These are phyloP conservation scores for Nebria brevicollis DNA, from an alignment of 2,888 invertebrate genomes.

Conservation along the genomic window DNA sequence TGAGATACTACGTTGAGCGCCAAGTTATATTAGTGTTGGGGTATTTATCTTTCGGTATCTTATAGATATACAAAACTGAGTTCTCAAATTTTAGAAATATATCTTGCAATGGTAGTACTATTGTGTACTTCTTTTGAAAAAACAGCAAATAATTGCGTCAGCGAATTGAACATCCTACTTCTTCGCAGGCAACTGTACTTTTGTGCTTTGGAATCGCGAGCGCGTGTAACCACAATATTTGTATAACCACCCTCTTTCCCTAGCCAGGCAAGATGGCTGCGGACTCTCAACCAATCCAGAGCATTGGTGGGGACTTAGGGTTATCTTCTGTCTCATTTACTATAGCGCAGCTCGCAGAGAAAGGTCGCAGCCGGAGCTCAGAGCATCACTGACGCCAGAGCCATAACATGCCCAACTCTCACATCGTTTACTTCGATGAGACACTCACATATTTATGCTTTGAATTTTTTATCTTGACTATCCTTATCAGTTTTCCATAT, in stretches of 20 bases:
- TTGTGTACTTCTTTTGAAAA: not conserved
- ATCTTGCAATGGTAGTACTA: not conserved
- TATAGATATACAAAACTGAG: no score
- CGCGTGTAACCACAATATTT: not conserved
- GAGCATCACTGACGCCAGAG: not conserved
- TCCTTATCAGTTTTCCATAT: no score
- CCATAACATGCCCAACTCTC: no score
- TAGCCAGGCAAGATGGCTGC: not conserved
- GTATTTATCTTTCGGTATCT: no score
- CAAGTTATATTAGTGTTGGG: no score
- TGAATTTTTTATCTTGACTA: no score
- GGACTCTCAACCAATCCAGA: not conserved
- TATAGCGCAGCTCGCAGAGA: not conserved
- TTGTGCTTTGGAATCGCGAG: not conserved
- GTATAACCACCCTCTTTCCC: not conserved
- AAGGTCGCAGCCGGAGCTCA: not conserved
- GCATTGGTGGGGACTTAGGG: not conserved
- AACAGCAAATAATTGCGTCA: not conserved
- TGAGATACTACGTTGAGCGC: no score
- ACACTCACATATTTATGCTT: no score
- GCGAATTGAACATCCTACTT: not conserved
- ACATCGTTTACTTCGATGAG: no score
- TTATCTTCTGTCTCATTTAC: not conserved
- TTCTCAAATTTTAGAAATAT: not conserved
- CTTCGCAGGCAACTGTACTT: not conserved